These are phyloP conservation scores for Archegozetes longisetosus DNA, from an alignment of 1,140 invertebrate genomes.

Conservation along the genomic window DNA sequence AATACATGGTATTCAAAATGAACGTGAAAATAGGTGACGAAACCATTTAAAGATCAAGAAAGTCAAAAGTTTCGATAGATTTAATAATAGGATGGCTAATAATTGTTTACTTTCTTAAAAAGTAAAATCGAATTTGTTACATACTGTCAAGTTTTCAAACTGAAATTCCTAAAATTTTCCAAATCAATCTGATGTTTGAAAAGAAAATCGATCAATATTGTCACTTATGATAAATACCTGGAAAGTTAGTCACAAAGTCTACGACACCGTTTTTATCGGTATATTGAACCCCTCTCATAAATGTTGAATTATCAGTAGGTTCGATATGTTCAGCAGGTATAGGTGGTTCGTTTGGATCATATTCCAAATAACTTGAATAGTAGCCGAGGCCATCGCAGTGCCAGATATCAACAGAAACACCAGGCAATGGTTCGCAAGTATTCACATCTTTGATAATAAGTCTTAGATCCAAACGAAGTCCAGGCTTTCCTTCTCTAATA, in stretches of 20 bases:
- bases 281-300: conserved; percentile 4
- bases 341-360: background rate
- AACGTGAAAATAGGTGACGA: background rate
- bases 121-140: no score
- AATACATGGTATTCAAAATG: background rate
- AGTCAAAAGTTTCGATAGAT: background rate
- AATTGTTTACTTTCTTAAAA: background rate
- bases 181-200: background rate
- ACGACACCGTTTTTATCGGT: conserved; percentile 6
- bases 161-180: no score
- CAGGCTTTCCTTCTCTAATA: background rate
- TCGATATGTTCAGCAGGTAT: background rate
- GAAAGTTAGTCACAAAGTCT: conserved; percentile 7
- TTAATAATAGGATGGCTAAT: background rate
- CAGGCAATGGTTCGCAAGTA: background rate
- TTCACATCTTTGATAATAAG: background rate
- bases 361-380: background rate
- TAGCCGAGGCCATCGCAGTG: background rate
- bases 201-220: background rate
- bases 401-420: conserved; percentile 1
- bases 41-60: background rate
- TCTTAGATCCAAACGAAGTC: background rate
- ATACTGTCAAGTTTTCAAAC: no score
- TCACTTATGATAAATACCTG: background rate
- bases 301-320: conserved; percentile 7